These are phyloP conservation scores for Grantiella picta DNA, from an alignment of 2,113 vertebrate genomes.

Conservation along the genomic window DNA sequence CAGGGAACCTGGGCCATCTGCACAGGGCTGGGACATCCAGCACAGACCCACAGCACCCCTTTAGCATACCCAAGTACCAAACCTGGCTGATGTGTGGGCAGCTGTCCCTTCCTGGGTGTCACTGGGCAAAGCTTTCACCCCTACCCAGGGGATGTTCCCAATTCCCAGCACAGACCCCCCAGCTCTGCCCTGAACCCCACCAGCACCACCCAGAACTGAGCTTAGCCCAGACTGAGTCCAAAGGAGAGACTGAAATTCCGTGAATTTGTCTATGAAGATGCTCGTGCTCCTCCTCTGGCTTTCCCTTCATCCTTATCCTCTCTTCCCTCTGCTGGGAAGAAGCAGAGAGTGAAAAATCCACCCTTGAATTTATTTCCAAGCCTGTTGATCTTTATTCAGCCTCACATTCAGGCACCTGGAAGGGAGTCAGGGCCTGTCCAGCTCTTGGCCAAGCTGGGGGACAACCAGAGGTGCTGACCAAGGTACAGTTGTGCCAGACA, in stretches of 20 bases:
- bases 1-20: background rate
- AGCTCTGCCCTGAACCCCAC: background rate
- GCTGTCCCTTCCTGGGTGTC: background rate
- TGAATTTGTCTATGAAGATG: background rate
- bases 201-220: background rate
- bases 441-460: background rate
- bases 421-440: background rate
- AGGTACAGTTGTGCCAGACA: background rate
- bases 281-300: background rate
- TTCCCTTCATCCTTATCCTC: background rate
- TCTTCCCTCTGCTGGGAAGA: background rate
- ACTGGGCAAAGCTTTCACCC: background rate
- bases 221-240: fast-evolving
- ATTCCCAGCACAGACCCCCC: background rate
- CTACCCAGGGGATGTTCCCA: too few species aligned
- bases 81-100: background rate
- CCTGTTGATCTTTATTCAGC: background rate
- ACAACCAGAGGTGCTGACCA: background rate
- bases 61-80: background rate
- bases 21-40: background rate
- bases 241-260: background rate
- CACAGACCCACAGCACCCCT: background rate
- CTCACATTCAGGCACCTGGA: background rate
- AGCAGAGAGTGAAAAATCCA: background rate
- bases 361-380: background rate